Percentiles rank a stretch among this genome's conserved stretches.
These are phyloP conservation scores for Halcyon malimbica DNA, from an alignment of 2,113 vertebrate species.

Conservation along the genomic window DNA sequence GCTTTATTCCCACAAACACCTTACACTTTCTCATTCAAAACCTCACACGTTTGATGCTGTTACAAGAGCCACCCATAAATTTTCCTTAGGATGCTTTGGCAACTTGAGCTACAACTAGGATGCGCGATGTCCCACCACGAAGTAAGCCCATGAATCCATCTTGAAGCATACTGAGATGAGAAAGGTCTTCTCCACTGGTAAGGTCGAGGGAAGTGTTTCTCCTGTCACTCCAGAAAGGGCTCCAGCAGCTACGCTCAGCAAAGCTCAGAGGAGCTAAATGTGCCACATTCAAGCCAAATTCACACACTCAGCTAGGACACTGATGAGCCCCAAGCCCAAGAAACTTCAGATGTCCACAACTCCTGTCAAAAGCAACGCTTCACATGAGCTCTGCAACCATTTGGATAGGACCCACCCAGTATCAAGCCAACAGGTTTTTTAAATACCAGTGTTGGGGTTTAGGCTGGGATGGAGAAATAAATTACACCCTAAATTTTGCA, in stretches of 20 bases:
- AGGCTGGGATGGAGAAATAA: not conserved
- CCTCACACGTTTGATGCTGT: rapidly evolving
- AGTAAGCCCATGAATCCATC: not conserved
- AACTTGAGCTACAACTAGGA: not conserved
- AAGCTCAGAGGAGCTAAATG: not conserved
- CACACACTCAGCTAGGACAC: not conserved
- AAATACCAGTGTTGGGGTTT: not conserved
- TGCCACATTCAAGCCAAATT: not conserved
- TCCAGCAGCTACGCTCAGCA: not conserved
- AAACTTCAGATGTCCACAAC: not conserved
- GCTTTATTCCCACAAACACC: not conserved
- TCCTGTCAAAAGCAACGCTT: not conserved
- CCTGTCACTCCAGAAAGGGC: not conserved
- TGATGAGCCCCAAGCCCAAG: not conserved
- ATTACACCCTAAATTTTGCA: not conserved
- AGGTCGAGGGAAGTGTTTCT: not conserved
- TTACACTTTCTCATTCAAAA: not conserved
- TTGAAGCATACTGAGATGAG: not conserved
- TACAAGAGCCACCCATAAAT: not conserved
- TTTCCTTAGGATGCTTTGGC: not conserved
- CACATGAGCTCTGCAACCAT: not conserved
- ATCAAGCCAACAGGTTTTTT: not conserved
- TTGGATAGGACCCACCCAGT: not conserved
- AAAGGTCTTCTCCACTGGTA: not conserved
- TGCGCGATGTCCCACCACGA: rapidly evolving